Evolutionary conservation across 2,797 vertebrate species (phyloP).

Genomic region (Takifugu ocellatus): DNA sequence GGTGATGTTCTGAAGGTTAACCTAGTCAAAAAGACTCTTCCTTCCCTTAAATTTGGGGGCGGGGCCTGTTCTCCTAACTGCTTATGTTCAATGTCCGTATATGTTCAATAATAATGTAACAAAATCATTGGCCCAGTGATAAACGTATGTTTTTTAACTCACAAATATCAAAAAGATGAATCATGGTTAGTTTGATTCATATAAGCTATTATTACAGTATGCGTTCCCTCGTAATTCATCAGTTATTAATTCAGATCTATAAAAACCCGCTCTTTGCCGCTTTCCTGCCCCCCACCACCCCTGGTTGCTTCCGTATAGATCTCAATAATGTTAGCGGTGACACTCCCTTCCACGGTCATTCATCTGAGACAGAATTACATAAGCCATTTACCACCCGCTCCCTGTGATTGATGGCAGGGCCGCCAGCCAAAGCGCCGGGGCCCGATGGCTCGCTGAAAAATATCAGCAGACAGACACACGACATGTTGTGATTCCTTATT

Average conservation of each 20-base stretch:
- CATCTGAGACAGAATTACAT: slow-evolving; percentile 77
- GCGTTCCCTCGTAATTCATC: background rate
- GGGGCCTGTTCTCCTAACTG: no score
- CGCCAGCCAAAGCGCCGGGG: slow-evolving; percentile 59
- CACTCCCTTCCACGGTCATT: slow-evolving; percentile 71
- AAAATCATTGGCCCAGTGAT: no score
- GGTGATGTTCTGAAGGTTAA: no score
- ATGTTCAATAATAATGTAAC: no score
- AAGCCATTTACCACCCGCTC: slow-evolving; percentile 75
- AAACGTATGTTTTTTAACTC: no score
- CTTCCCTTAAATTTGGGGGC: no score
- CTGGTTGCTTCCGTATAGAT: slow-evolving; percentile 64
- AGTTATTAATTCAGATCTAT: slow-evolving; percentile 7
- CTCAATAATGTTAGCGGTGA: slow-evolving; percentile 72
- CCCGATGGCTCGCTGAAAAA: slow-evolving; percentile 65
- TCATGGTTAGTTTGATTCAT: no score
- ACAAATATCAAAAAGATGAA: no score
- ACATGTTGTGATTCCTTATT: slow-evolving; percentile 47
- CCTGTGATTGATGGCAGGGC: slow-evolving; percentile 70
- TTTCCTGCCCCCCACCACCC: slow-evolving; percentile 22
- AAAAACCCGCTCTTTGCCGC: slow-evolving; percentile 17
- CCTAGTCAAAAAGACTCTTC: no score
- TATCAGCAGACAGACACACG: slow-evolving; percentile 58
- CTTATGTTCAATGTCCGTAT: no score
- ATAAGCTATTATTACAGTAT: no score